A percentile compares a stretch with the other conserved stretches of the same genome.
These are phyloP conservation scores for Chrysocyon brachyurus DNA, from an alignment of 2,797 vertebrate species.

Conservation along the genomic window DNA sequence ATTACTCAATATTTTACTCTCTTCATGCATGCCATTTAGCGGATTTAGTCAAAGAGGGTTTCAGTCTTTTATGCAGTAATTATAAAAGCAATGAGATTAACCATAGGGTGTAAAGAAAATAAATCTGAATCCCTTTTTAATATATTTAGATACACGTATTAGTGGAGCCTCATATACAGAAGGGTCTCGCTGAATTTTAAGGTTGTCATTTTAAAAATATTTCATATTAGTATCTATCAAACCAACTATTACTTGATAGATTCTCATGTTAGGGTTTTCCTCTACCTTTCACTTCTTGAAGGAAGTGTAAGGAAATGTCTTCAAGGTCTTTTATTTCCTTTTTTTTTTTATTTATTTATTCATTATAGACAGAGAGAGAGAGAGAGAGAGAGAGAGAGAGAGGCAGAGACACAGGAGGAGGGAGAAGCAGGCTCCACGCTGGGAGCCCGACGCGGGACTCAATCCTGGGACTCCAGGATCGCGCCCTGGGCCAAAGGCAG, in stretches of 20 bases:
- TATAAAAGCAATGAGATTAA: conserved; percentile 9
- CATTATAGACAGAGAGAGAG: too few relatives aligned
- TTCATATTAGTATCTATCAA: not conserved
- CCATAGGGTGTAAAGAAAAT: not conserved
- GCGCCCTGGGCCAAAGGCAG: too few relatives aligned
- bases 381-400: too few relatives aligned
- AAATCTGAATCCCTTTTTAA: not conserved
- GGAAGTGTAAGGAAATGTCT: not conserved
- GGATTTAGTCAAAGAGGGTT: not conserved
- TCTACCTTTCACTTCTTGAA: not conserved
- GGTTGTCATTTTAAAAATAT: not conserved
- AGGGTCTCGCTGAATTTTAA: conserved; percentile 6
- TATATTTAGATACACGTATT: not conserved
- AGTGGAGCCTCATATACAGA: not conserved
- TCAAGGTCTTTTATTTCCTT: not conserved
- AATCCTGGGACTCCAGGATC: too few relatives aligned
- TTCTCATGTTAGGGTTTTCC: not conserved
- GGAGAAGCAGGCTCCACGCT: too few relatives aligned
- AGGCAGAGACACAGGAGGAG: too few relatives aligned
- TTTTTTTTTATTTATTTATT: too few relatives aligned
- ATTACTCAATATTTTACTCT: not conserved
- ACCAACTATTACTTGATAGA: not conserved
- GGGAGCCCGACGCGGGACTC: too few relatives aligned
- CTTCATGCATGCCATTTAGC: not conserved
- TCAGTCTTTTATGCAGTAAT: conserved; percentile 33